phyloP scores from a whole-genome alignment of 2,797 vertebrate genomes.

The Syncerus caffer region DNA sequence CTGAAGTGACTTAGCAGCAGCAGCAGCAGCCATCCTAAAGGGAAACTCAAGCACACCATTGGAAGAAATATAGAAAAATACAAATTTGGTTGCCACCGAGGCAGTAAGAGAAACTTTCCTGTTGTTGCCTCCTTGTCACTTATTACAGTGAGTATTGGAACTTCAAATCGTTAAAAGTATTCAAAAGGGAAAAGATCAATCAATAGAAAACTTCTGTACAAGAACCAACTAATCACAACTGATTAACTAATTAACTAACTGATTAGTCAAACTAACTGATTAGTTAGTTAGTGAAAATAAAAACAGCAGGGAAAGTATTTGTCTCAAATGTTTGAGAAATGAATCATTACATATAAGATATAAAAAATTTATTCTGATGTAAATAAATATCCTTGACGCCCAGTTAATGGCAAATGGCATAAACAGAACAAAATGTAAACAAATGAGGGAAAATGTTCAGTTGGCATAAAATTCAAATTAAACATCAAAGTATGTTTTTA shows the following conservation, averaged over 20 bases:
- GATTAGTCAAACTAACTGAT: not conserved
- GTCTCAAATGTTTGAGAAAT: not conserved
- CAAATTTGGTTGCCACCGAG: not conserved
- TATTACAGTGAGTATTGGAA: not conserved
- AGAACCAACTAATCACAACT: not conserved
- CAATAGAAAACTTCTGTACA: not conserved
- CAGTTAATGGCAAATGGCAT: not conserved
- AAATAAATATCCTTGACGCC: not conserved
- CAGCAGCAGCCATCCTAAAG: not conserved
- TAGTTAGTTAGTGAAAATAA: not conserved
- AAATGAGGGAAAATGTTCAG: not conserved
- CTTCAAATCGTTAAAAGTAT: not conserved
- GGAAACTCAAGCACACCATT: not conserved
- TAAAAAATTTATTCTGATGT: not conserved
- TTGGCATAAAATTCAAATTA: not conserved
- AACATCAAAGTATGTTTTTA: not conserved
- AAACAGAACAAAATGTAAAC: constrained; percentile 1
- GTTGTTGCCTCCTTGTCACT: not conserved
- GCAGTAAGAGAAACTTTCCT: not conserved
- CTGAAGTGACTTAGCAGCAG: too few relatives aligned
- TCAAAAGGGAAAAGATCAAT: not conserved
- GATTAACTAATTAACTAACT: not conserved
- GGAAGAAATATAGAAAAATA: not conserved
- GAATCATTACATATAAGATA: not conserved
- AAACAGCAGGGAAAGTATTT: not conserved